Evolutionary conservation across 2,113 vertebrate species (phyloP).

Genomic region (Coryphaenoides rupestris): DNA sequence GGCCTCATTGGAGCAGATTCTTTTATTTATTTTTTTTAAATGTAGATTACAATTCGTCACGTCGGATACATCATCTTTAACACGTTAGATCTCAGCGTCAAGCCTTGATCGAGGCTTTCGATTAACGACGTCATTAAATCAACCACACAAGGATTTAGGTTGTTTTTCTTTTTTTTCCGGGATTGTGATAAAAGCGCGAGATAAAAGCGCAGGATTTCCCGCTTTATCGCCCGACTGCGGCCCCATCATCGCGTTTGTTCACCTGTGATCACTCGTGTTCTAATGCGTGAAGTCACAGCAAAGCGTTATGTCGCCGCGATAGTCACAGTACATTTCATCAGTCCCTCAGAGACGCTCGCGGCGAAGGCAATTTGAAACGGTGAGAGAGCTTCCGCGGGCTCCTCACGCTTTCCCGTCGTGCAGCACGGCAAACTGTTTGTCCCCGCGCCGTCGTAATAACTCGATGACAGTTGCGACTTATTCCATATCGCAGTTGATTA

Average conservation of each 20-base stretch:
- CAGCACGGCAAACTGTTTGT: background rate
- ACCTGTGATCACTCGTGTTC: conserved; percentile 61
- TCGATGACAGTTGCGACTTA: background rate
- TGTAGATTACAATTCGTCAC: too few species aligned
- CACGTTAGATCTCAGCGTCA: too few species aligned
- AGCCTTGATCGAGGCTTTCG: too few species aligned
- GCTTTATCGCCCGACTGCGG: conserved; percentile 34
- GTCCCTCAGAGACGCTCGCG: conserved; percentile 23
- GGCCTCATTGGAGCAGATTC: too few species aligned
- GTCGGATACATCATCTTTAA: too few species aligned
- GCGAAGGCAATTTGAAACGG: conserved; percentile 18
- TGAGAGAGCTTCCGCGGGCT: background rate
- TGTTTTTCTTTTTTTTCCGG: conserved; percentile 6
- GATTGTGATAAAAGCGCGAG: conserved; percentile 27
- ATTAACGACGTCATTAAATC: background rate
- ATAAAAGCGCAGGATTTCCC: conserved; percentile 24
- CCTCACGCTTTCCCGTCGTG: background rate
- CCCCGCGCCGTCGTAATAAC: background rate
- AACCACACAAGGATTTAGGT: conserved; percentile 1
- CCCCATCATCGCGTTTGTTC: conserved; percentile 46
- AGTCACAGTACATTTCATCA: conserved; percentile 51
- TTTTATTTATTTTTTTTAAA: too few species aligned
- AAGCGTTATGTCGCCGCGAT: conserved; percentile 43
- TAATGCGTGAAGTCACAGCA: conserved; percentile 55
- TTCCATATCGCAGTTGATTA: background rate